Percentiles rank a stretch among this genome's conserved stretches.
Evolutionary conservation across 2,113 vertebrate genomes (phyloP).

Genomic region (Peromyscus californicus): DNA sequence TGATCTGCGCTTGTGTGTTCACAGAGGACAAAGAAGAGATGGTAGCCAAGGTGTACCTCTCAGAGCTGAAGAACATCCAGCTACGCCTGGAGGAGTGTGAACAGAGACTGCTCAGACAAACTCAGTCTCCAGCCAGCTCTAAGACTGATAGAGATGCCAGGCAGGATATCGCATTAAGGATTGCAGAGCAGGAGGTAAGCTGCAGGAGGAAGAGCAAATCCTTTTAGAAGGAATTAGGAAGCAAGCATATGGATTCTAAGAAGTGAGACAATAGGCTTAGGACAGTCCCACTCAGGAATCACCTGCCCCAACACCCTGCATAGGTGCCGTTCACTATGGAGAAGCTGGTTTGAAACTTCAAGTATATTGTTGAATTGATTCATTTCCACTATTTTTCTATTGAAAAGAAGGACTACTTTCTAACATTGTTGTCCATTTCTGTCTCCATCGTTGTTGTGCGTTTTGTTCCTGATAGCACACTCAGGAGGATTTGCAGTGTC

Average conservation of each 20-base stretch:
- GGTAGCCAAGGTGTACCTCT: constrained; percentile 91
- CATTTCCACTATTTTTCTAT: constrained; percentile 2
- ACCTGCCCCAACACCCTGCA: background rate
- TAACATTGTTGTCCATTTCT: constrained; percentile 29
- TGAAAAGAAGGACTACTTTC: constrained; percentile 24
- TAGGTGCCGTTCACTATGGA: background rate
- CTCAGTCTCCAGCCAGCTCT: constrained; percentile 88
- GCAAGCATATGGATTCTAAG: background rate
- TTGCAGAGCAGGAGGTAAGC: constrained; percentile 95
- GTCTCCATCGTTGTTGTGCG: constrained; percentile 7
- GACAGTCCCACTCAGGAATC: background rate
- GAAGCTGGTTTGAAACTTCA: background rate
- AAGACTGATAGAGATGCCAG: constrained; percentile 84
- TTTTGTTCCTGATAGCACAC: constrained; percentile 84
- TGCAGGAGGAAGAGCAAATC: background rate
- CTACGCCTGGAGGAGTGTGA: constrained; percentile 93
- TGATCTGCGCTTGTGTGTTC: constrained; percentile 53
- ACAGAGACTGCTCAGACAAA: constrained; percentile 89
- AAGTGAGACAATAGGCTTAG: background rate
- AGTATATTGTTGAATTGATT: background rate
- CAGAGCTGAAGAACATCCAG: constrained; percentile 93
- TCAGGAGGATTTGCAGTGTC: constrained; percentile 90
- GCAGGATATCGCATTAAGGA: constrained; percentile 89
- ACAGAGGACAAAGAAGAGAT: constrained; percentile 98
- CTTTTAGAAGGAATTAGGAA: constrained; percentile 3